phyloP scores from a whole-genome alignment of 2,113 vertebrate genomes.

The Polypterus bichir region DNA sequence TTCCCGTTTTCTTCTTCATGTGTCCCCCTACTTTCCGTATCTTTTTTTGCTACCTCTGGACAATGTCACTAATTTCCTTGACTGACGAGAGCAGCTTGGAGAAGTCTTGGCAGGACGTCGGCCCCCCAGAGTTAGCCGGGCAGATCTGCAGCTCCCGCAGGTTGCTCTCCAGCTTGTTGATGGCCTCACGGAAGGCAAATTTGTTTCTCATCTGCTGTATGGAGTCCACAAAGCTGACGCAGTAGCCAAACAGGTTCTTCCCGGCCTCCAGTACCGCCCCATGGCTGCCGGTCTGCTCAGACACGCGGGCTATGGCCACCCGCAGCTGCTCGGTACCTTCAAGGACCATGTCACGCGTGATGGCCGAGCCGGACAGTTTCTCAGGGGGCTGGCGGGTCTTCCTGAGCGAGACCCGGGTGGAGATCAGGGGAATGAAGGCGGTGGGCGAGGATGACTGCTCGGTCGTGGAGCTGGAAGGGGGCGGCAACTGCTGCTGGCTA shows the following conservation, averaged over 20 bases:
- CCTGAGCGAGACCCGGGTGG: conserved; percentile 75
- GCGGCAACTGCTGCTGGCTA: conserved; percentile 17
- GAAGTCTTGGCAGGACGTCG: conserved; percentile 78
- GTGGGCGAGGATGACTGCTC: conserved; percentile 53
- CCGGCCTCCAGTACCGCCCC: conserved; percentile 84
- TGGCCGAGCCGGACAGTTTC: conserved; percentile 65
- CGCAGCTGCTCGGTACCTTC: conserved; percentile 74
- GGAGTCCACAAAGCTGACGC: conserved; percentile 85
- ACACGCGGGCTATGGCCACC: conserved; percentile 72
- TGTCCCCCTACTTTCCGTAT: neutral
- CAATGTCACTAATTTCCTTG: conserved; percentile 95
- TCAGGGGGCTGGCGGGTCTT: conserved; percentile 81
- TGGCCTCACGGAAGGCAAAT: conserved; percentile 91
- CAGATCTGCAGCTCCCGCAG: conserved; percentile 93
- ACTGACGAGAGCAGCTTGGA: conserved; percentile 87
- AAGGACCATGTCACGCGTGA: conserved; percentile 79
- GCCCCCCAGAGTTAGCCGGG: conserved; percentile 64
- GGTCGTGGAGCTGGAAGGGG: conserved; percentile 20
- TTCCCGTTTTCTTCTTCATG: neutral
- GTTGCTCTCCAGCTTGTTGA: conserved; percentile 89
- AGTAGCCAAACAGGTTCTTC: conserved; percentile 92
- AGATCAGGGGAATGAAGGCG: conserved; percentile 79
- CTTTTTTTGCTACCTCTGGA: conserved; percentile 83
- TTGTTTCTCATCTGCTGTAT: conserved; percentile 98
- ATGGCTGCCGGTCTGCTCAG: conserved; percentile 86